A percentile compares a stretch with the other conserved stretches of the same genome.
Evolutionary conservation across 30 jellyfish, hydroid and myxozoan species (phyloP).

Genomic region (Sanderia malayensis): DNA sequence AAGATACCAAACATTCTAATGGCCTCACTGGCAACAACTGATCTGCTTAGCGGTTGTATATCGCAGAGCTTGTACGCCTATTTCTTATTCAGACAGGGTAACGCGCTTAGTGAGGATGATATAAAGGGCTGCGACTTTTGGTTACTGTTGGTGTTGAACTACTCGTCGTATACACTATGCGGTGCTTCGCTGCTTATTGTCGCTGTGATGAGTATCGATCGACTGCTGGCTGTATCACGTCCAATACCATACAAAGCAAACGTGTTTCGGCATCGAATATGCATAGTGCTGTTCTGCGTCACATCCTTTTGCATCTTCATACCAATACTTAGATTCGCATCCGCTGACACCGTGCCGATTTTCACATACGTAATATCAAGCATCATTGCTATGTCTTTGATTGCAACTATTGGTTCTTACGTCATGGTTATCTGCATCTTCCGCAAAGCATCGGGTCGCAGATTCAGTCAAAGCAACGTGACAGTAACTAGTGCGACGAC

Average conservation of each 20-base stretch:
- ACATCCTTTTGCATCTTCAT: slow-evolving; percentile 41
- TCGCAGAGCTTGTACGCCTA: slow-evolving; percentile 63
- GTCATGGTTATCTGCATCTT: slow-evolving; percentile 39
- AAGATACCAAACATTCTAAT: slow-evolving; percentile 50
- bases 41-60: slow-evolving; percentile 57
- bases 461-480: background rate
- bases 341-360: slow-evolving; percentile 36
- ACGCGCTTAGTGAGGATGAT: slow-evolving; percentile 5
- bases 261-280: slow-evolving; percentile 27
- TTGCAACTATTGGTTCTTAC: slow-evolving; percentile 44
- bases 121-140: slow-evolving; percentile 39
- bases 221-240: slow-evolving; percentile 52
- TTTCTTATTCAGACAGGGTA: slow-evolving; percentile 54
- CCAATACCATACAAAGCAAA: slow-evolving; percentile 62
- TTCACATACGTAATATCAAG: slow-evolving; percentile 40
- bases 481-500: too few relatives aligned
- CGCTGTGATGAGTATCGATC: slow-evolving; percentile 60
- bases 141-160: slow-evolving; percentile 43
- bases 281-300: slow-evolving; percentile 19
- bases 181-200: slow-evolving; percentile 65
- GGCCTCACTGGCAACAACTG: slow-evolving; percentile 61
- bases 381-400: slow-evolving; percentile 39
- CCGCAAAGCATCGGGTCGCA: slow-evolving; percentile 20
- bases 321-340: slow-evolving; percentile 46
- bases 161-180: slow-evolving; percentile 57